Evolutionary conservation across 2,888 invertebrate species (phyloP).

Genomic region (Athalia cordata): DNA sequence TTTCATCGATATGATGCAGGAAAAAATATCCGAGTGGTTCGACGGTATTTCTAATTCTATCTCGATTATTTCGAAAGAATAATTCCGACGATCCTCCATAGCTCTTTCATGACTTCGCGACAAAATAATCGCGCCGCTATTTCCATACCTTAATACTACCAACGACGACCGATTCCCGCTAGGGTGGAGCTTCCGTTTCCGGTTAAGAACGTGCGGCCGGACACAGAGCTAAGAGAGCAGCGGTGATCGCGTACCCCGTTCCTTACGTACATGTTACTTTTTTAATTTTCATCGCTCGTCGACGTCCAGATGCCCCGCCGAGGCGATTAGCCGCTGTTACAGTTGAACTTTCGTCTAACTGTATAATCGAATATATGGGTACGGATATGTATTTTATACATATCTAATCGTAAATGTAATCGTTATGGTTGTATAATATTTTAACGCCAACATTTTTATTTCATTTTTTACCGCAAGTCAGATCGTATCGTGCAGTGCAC

Average conservation of each 20-base stretch:
- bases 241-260: not conserved
- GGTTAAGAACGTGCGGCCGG: conserved; percentile 66
- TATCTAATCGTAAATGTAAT: conserved; percentile 23
- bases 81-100: too few species aligned
- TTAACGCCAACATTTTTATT: not conserved
- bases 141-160: not conserved
- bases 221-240: conserved; percentile 16
- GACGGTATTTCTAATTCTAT: too few species aligned
- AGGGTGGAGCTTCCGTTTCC: conserved; percentile 72
- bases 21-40: too few species aligned
- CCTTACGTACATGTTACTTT: not conserved
- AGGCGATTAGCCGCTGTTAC: too few species aligned
- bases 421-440: too few species aligned
- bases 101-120: conserved; percentile 10
- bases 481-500: too few species aligned
- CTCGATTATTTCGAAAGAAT: too few species aligned
- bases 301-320: not conserved
- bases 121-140: not conserved
- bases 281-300: not conserved
- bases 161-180: conserved; percentile 37
- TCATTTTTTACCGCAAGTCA: not conserved
- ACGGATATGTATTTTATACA: not conserved
- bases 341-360: too few species aligned
- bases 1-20: too few species aligned
- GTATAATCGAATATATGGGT: too few species aligned